These are phyloP conservation scores for Patella pellucida DNA, from an alignment of 2,888 invertebrate species.

Conservation along the genomic window DNA sequence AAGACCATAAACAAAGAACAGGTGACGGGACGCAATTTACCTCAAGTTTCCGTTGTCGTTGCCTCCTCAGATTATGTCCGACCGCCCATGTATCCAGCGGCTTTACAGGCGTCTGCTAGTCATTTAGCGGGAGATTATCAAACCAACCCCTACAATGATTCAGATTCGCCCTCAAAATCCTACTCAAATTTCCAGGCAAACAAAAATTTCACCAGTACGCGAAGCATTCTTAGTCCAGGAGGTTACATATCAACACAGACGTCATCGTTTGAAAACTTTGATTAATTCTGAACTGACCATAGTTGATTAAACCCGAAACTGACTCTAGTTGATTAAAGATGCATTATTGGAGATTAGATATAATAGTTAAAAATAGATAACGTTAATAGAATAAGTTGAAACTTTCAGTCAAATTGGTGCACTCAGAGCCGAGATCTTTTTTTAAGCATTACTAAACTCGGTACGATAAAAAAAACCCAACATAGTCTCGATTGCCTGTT, in stretches of 20 bases:
- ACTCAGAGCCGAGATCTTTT: no score
- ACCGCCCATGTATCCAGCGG: background rate
- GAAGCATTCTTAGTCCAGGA: background rate
- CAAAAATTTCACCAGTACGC: background rate
- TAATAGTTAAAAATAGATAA: no score
- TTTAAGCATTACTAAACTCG: no score
- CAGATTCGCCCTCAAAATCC: background rate
- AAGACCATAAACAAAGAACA: background rate
- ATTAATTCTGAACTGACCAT: background rate
- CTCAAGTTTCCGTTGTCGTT: background rate
- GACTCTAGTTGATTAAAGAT: no score
- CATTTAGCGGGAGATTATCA: background rate
- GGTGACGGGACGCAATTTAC: background rate
- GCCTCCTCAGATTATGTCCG: background rate
- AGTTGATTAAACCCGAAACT: no score
- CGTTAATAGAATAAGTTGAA: no score
- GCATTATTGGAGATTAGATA: no score
- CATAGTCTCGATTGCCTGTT: no score
- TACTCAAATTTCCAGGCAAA: background rate
- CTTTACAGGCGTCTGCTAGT: background rate
- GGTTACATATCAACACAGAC: background rate
- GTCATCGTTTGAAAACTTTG: background rate
- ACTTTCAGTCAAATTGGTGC: no score
- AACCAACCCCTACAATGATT: background rate
- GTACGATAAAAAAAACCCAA: no score